Evolutionary conservation across 2,113 vertebrate species (phyloP), one percentile per base, ranked within the genome.

Genomic region (Clupea harengus): DNA sequence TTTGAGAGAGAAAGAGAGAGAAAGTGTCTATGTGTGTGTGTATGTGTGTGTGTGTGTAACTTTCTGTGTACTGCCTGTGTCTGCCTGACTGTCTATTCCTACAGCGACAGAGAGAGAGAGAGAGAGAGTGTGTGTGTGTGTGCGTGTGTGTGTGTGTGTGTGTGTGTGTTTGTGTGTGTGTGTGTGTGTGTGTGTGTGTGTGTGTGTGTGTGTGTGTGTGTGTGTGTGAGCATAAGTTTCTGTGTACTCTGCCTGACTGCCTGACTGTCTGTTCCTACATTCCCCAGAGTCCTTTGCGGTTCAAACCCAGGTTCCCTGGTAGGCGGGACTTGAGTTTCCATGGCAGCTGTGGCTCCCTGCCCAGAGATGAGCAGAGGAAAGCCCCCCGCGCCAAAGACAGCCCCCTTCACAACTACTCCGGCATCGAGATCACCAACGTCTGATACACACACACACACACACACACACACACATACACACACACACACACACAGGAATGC

Each of bases 201-300:
- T 8, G 47, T 49, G 6, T 49, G 10, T 49, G 6, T 49, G 47
- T 52, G 6, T 52, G 15, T 52, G 11, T 13, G 10, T 52, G 50
- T 60, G 67, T 39, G 39, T 39, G 39, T 39, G 39, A 39, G 39
- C 39, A 2, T 39, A 39, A 39, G 39, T 39, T 39, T 39, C 39
- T 39, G 39, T 39, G 39, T 67, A 45, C 25, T 81, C 82, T 32
- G 50, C 39, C 57, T 44, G 64, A 1, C 39, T 64, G 13, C 49
- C 6, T 47, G 8, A 80, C 57, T 50, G 25, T 67, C 72, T 52
- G 57, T 47, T 82, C 25, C 17, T 89, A 45, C 60, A 20, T 13
- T 88, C 88, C 85, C 45, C 92, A 97, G 96, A 95, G 95, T 89
- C 95, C 95, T 0, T 90, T 96, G 91, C 95, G 95, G 90, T 92